Evolutionary conservation across 2,888 invertebrate species (phyloP).

Genomic region (Sipunculus nudus): DNA sequence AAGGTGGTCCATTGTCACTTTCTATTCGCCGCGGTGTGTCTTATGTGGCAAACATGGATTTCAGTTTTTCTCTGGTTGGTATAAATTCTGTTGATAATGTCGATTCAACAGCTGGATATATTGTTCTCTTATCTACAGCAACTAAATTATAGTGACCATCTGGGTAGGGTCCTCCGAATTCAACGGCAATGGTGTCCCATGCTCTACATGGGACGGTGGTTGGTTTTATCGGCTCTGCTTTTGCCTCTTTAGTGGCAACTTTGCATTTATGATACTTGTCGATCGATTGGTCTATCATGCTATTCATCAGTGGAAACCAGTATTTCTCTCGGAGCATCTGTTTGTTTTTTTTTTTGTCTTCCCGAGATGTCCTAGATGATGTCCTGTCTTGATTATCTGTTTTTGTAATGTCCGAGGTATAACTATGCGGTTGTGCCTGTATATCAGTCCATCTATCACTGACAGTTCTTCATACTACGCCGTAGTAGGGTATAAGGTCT

Average conservation of each 20-base stretch:
- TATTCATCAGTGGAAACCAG: conserved; percentile 25
- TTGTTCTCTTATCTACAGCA: conserved; percentile 4
- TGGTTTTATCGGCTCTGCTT: conserved; percentile 19
- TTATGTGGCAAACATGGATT: conserved; percentile 24
- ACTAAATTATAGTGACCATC: conserved; percentile 26
- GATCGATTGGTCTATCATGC: conserved; percentile 17
- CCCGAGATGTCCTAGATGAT: conserved; percentile 24
- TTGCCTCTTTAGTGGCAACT: conserved; percentile 20
- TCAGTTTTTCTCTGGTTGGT: conserved; percentile 11
- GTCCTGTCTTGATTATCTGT: conserved; percentile 1
- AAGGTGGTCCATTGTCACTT: conserved; percentile 30
- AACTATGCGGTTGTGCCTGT: not conserved
- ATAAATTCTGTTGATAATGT: conserved; percentile 16
- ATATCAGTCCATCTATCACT: not conserved
- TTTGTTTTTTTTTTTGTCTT: conserved; percentile 10
- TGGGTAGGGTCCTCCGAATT: conserved; percentile 16
- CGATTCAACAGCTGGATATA: conserved; percentile 27
- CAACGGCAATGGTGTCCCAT: conserved; percentile 12
- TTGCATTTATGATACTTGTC: conserved; percentile 22
- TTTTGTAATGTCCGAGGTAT: not conserved
- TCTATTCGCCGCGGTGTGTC: conserved; percentile 18
- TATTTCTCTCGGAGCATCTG: conserved; percentile 3
- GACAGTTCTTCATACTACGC: not conserved
- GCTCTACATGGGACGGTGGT: conserved; percentile 19
- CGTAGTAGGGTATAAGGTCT: too few species aligned